Conservation (phyloP, 2,888 invertebrate species). For the Melinaea menophilus region DNA sequence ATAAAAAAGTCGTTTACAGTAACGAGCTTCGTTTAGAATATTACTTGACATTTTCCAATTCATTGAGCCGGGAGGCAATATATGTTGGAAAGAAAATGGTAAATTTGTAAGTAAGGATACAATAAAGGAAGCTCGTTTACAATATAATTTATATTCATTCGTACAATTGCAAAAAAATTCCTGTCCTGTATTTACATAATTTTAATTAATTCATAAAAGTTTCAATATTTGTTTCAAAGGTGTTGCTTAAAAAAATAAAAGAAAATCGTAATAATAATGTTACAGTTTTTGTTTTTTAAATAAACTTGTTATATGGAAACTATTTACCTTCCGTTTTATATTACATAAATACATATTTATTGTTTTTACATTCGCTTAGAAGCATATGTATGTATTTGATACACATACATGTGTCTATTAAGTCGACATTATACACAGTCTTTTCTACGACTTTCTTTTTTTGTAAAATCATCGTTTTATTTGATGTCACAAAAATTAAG, state of each 20-base stretch:
- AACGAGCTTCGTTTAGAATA: conserved; percentile 19
- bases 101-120: conserved; percentile 49
- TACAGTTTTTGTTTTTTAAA: too few species aligned
- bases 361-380: too few species aligned
- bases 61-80: conserved; percentile 41
- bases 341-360: too few species aligned
- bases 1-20: conserved; percentile 14
- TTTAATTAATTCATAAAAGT: background rate
- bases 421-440: too few species aligned
- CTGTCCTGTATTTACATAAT: conserved; percentile 19
- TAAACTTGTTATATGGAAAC: too few species aligned
- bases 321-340: too few species aligned
- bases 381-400: too few species aligned
- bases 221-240: too few species aligned
- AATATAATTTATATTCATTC: conserved; percentile 56
- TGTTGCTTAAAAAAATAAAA: too few species aligned
- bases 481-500: conserved; percentile 9
- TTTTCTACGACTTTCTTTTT: conserved; percentile 16
- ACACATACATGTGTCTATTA: too few species aligned
- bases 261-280: too few species aligned
- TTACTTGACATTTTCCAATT: conserved; percentile 40
- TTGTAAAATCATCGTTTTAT: conserved; percentile 23
- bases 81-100: conserved; percentile 43
- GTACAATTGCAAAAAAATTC: conserved; percentile 41
- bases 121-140: conserved; percentile 51